Evolutionary conservation across 2,113 vertebrate species (phyloP).

Genomic region (Mesitornis unicolor): DNA sequence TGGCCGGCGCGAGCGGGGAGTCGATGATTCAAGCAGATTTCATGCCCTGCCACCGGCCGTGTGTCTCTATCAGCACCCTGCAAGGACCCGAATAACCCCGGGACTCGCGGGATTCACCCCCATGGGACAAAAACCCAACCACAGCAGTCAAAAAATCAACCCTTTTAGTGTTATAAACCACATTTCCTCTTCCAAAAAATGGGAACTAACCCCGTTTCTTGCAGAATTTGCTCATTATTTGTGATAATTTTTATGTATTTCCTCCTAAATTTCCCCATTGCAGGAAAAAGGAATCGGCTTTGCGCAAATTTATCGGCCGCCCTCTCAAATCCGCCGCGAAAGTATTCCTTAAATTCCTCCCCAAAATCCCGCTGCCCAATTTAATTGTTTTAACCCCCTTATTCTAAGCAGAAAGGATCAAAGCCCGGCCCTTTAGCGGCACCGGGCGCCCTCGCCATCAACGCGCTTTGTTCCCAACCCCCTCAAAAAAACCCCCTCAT

Average conservation of each 20-base stretch:
- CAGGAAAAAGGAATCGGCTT: background rate
- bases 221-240: background rate
- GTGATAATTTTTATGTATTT: background rate
- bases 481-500: background rate
- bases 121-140: accelerated
- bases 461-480: background rate
- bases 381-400: background rate
- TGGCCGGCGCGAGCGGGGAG: background rate
- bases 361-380: background rate
- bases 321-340: background rate
- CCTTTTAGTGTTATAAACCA: background rate
- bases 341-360: background rate
- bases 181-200: background rate
- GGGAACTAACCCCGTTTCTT: background rate
- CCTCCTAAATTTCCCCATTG: background rate
- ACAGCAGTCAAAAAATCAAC: background rate
- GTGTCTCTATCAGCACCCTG: slow-evolving; percentile 61
- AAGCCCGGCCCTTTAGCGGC: background rate
- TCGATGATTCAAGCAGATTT: slow-evolving; percentile 67
- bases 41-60: slow-evolving; percentile 62
- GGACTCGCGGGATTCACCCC: accelerated
- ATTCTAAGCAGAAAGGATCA: slow-evolving; percentile 35
- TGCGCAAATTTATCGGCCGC: accelerated
- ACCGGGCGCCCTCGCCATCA: background rate
- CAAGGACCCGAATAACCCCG: too few relatives aligned